Evolutionary conservation across 2,888 invertebrate species (phyloP), one percentile per base, ranked within the genome.

Genomic region (Cheilosia vernalis): DNA sequence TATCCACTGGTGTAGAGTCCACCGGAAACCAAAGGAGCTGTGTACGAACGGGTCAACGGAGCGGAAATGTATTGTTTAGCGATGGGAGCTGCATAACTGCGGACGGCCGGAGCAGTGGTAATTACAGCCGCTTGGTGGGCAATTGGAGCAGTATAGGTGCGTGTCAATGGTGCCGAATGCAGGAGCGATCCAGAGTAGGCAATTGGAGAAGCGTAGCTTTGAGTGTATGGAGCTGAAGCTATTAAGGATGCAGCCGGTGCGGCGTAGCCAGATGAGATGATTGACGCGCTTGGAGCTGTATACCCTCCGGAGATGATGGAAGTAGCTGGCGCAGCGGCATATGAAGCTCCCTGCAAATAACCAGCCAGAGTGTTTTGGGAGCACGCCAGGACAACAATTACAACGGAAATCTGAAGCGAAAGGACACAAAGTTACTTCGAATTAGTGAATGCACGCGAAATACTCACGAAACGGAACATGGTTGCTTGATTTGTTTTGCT

Each of bases 391-490:
- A 81, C 51, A 17, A 53, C 44, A 44, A 40, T 37, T 9, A 76
- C 51, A 15, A 58, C 19, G 9, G 51, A 58, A 64, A 56, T 53
- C 81, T 81, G 13, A 10, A 73, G 66, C 5, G 7, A 19, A 13
- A 55, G 24, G 7, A 30, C 0, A 63, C 1, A 17, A n/a, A 61
- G 42, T 7, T 42, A 37, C 24, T 5, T 17, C 6, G 15, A 63
- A 30, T 2, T 4, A 27, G n/a, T 33, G 44, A 5, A 40, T 5
- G 37, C 4, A 4, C 21, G 2, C 6, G 19, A 15, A 42, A 21
- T 81, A 56, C 76, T 81, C 76, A 81, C 81, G 24, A 76, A 76
- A 53, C 69, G 63, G 61, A 77, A 77, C 77, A 77, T 77, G 44
- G 55, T 69, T 61, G 40, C 27, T 74, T 27, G 10, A 37, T 63